A percentile compares a stretch with the other conserved stretches of the same genome.
phyloP scores from a whole-genome alignment of 2,888 invertebrate genomes.

The Sicus ferrugineus region DNA sequence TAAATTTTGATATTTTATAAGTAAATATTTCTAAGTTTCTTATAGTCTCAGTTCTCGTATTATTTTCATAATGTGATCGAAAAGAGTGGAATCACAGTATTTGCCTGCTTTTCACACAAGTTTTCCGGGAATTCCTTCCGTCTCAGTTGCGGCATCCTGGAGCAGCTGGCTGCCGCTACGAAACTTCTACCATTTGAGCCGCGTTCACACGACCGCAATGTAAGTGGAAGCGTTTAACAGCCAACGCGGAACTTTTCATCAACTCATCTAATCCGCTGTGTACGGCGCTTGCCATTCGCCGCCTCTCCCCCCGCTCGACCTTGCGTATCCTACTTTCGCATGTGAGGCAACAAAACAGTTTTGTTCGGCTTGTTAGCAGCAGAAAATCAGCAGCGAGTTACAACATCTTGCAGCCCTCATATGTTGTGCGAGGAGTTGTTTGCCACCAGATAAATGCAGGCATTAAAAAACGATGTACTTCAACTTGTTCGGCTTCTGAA shows the following conservation, averaged over 20 bases:
- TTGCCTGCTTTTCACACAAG: no score
- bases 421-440: not conserved
- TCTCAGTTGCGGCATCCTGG: constrained; percentile 2
- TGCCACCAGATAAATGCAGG: not conserved
- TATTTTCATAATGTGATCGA: not conserved
- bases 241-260: constrained; percentile 24
- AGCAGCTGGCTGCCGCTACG: not conserved
- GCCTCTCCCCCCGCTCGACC: not conserved
- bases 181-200: constrained; percentile 19
- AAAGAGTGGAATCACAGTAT: no score
- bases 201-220: constrained; percentile 28
- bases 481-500: not conserved
- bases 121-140: not conserved
- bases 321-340: not conserved
- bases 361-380: not conserved
- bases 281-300: not conserved
- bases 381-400: not conserved
- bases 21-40: not conserved
- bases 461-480: not conserved
- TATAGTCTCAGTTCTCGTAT: not conserved
- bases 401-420: not conserved
- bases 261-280: not conserved
- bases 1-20: not conserved
- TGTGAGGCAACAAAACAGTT: not conserved
- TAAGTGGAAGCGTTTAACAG: constrained; percentile 29